These are phyloP conservation scores for Meloidogyne floridensis DNA, from an alignment of 1,140 invertebrate genomes.

Conservation along the genomic window DNA sequence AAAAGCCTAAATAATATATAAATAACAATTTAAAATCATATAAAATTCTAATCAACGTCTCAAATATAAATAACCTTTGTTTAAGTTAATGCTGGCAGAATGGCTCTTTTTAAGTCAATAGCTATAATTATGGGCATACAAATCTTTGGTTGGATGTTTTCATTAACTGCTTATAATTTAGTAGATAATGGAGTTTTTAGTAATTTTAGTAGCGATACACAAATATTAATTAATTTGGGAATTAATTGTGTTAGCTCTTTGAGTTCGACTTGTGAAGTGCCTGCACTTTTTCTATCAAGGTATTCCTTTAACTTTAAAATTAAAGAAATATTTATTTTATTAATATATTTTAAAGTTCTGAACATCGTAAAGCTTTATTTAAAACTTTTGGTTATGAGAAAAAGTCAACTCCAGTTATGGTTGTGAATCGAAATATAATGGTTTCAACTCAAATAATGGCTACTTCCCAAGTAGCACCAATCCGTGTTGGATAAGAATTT, in stretches of 20 bases:
- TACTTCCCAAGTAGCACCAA: not conserved
- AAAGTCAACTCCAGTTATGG: not conserved
- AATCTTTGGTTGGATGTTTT: not conserved
- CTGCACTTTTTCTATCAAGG: conserved; percentile 8
- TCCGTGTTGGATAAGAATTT: not conserved
- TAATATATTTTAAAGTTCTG: not conserved
- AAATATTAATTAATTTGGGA: not conserved
- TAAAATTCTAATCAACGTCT: no score
- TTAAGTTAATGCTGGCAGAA: not conserved
- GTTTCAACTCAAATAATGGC: not conserved
- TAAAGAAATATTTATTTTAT: not conserved
- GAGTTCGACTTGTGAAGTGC: conserved; percentile 10
- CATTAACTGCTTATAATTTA: conserved; percentile 7
- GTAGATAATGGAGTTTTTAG: not conserved
- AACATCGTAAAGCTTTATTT: not conserved
- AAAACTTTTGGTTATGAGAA: not conserved
- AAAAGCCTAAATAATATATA: no score
- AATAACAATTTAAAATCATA: no score
- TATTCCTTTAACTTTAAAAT: not conserved
- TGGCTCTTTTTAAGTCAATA: conserved; percentile 2
- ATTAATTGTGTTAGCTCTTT: conserved; percentile 12
- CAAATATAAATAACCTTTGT: not conserved
- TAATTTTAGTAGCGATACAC: not conserved
- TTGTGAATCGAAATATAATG: not conserved
- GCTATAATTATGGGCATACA: not conserved